Evolutionary conservation across 2,113 vertebrate species (phyloP).

Genomic region (Cephalopterus ornatus): DNA sequence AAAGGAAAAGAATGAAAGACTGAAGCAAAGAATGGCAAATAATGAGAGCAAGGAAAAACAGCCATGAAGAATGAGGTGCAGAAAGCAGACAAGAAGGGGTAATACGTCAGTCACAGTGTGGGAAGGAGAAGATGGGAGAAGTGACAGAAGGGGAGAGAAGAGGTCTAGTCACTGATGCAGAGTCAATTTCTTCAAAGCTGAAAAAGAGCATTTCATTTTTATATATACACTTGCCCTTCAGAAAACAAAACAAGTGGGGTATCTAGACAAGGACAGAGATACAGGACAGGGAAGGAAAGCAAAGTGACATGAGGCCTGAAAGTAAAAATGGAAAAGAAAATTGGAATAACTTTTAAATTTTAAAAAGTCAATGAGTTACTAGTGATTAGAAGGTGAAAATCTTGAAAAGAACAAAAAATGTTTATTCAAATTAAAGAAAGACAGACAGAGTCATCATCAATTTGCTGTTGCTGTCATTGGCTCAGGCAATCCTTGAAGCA

Average conservation of each 20-base stretch:
- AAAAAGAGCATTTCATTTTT: not conserved
- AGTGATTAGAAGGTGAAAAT: not conserved
- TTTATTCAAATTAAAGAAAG: not conserved
- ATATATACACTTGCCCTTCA: not conserved
- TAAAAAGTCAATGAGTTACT: not conserved
- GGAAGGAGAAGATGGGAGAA: not conserved
- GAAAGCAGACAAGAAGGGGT: not conserved
- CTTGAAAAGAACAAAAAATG: not conserved
- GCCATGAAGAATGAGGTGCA: not conserved
- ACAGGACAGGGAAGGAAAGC: not conserved
- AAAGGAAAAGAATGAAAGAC: not conserved
- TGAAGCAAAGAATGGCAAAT: not conserved
- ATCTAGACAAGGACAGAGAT: not conserved
- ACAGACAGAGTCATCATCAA: not conserved
- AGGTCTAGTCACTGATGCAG: not conserved
- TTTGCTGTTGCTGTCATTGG: not conserved
- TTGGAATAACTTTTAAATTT: not conserved
- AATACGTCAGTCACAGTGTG: not conserved
- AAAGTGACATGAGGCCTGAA: not conserved
- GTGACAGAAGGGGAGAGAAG: not conserved
- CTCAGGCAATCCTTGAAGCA: not conserved
- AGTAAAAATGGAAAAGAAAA: not conserved
- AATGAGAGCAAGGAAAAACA: not conserved
- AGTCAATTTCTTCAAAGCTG: not conserved
- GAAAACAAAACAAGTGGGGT: not conserved